Percentiles rank a stretch among this genome's conserved stretches.
Conservation (phyloP, 2,113 vertebrate species). For the Semicossyphus pulcher region DNA sequence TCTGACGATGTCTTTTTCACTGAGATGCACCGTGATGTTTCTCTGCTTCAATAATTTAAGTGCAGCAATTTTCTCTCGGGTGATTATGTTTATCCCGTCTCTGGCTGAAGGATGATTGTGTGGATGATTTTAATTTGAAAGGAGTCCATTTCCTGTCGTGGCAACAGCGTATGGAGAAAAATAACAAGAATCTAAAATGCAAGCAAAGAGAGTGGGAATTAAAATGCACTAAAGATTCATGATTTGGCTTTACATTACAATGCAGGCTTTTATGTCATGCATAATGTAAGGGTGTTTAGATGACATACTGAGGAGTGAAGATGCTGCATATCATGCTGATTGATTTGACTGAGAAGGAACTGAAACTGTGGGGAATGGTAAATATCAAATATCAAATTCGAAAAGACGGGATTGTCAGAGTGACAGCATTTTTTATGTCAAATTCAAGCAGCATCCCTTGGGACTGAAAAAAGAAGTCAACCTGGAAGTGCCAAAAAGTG, state of each 20-base stretch:
- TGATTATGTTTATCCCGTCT: not conserved
- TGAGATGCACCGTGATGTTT: not conserved
- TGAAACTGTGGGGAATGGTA: not conserved
- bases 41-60: not conserved
- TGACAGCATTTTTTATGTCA: too few species aligned
- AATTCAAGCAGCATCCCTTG: too few species aligned
- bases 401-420: too few species aligned
- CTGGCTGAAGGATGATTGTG: not conserved
- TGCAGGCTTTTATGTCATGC: not conserved
- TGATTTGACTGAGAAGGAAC: not conserved
- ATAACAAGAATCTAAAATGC: not conserved
- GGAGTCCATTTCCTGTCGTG: not conserved
- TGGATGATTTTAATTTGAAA: not conserved
- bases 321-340: not conserved
- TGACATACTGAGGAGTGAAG: not conserved
- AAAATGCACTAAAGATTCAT: not conserved
- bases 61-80: not conserved
- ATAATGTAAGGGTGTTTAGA: not conserved
- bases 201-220: not conserved
- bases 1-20: not conserved
- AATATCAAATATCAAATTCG: too few species aligned
- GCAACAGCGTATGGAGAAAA: not conserved
- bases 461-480: too few species aligned
- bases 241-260: not conserved
- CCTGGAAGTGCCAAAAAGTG: too few species aligned